Evolutionary conservation across 2,797 vertebrate genomes (phyloP).

Genomic region (Sciurus carolinensis): DNA sequence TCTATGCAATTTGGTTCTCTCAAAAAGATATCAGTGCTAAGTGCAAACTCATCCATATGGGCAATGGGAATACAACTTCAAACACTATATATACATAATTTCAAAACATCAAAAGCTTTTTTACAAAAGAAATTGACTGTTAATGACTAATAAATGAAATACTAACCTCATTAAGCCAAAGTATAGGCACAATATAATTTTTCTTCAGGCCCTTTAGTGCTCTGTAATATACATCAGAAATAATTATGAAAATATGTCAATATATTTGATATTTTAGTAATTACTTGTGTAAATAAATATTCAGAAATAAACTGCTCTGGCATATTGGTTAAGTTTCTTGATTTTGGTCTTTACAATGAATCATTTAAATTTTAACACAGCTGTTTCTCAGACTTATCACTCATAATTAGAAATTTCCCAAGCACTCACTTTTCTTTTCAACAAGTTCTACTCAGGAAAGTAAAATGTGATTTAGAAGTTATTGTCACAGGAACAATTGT

Average conservation of each 20-base stretch:
- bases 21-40: background rate
- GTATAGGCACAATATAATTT: slow-evolving; percentile 93
- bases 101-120: background rate
- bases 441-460: background rate
- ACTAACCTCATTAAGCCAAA: slow-evolving; percentile 98
- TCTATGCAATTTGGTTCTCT: background rate
- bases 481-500: background rate
- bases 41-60: background rate
- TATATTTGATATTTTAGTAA: slow-evolving; percentile 20
- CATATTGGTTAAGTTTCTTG: background rate
- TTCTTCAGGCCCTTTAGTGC: slow-evolving; percentile 91
- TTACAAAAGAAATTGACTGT: background rate
- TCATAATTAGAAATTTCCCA: background rate
- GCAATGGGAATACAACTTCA: background rate
- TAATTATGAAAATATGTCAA: slow-evolving; percentile 21
- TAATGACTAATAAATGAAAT: slow-evolving; percentile 58
- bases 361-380: background rate
- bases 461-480: slow-evolving; percentile 10
- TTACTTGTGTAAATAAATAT: background rate
- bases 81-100: background rate
- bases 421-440: background rate
- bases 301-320: background rate
- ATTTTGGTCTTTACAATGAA: slow-evolving; percentile 16
- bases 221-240: slow-evolving; percentile 88
- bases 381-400: background rate